Evolutionary conservation across 2,888 invertebrate species (phyloP), one percentile per base, ranked within the genome.

Genomic region (Ochlodes sylvanus): DNA sequence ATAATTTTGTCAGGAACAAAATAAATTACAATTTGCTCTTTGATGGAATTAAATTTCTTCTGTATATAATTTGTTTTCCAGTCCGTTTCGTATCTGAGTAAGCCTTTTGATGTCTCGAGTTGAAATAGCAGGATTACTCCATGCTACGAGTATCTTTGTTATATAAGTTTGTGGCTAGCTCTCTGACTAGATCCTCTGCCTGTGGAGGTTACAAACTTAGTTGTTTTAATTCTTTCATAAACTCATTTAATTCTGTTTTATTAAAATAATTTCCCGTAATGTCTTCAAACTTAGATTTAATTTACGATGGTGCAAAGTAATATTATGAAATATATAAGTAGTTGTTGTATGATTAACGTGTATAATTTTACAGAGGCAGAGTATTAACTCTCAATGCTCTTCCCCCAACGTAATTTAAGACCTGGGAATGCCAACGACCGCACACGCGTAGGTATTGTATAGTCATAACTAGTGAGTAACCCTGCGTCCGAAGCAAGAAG

Each of bases 111-210:
- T 52, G 21, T 52, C 14, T 5, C 27, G 14, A 27, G 52, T 27
- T 52, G 52, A 52, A 52, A 27, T 52, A 14, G 52, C 21, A 52
- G 52, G 52, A 52, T 52, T 52, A 52, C 14, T 52, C 27, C 52
- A 14, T 52, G 21, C 21, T 52, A 27, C 1, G 27, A 17, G 50
- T 38, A 34, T 9, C 34, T 4, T 27, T 27, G 27, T 27, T 27
- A 27, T 47, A 50, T 50, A 50, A 52, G 21, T 14, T 52, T 52
- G 52, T 27, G 27, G 21, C 50, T 12, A 19, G 19, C 50, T 17
- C 14, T 27, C 52, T 14, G 6, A 12, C 1, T 21, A 38, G 38
- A 38, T 38, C 3, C 12, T 38, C 38, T 10, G 1, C 5, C 1
- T 14, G 21, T 52, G 7, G 9, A 10, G 7, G 27, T 52, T 47